Percentiles rank a stretch among this genome's conserved stretches.
Conservation (phyloP, 2,113 vertebrate genomes). For the Donacobius atricapilla region DNA sequence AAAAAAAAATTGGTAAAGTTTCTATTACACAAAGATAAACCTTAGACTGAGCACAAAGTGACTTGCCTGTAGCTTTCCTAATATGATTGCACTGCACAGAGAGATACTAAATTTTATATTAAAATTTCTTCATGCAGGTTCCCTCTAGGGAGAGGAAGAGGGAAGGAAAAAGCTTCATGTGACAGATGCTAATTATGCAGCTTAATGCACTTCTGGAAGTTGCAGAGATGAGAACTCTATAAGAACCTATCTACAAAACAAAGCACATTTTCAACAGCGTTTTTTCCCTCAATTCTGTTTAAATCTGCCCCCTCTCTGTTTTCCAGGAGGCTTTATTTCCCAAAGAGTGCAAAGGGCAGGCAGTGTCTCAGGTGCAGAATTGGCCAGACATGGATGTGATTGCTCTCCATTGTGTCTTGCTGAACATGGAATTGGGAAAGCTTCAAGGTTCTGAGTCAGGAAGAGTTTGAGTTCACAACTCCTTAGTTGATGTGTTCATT, state of each 20-base stretch:
- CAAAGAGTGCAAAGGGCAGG: background rate
- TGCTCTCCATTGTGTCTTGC: background rate
- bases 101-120: constrained; percentile 19
- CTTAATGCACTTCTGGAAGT: constrained; percentile 61
- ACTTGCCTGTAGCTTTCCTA: background rate
- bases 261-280: background rate
- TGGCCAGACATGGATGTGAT: background rate
- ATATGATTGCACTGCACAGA: background rate
- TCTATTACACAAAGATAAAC: background rate
- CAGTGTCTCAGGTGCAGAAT: background rate
- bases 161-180: constrained; percentile 40
- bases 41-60: background rate
- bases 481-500: background rate
- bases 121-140: constrained; percentile 29
- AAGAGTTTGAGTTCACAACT: background rate
- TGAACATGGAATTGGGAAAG: background rate
- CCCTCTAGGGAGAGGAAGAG: constrained; percentile 35
- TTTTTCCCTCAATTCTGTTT: background rate
- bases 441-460: background rate
- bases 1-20: background rate
- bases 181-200: constrained; percentile 64
- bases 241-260: constrained; percentile 7
- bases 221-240: background rate
- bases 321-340: background rate
- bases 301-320: background rate